These are phyloP conservation scores for Ariolimax columbianus DNA, from an alignment of 2,888 invertebrate genomes.

Conservation along the genomic window DNA sequence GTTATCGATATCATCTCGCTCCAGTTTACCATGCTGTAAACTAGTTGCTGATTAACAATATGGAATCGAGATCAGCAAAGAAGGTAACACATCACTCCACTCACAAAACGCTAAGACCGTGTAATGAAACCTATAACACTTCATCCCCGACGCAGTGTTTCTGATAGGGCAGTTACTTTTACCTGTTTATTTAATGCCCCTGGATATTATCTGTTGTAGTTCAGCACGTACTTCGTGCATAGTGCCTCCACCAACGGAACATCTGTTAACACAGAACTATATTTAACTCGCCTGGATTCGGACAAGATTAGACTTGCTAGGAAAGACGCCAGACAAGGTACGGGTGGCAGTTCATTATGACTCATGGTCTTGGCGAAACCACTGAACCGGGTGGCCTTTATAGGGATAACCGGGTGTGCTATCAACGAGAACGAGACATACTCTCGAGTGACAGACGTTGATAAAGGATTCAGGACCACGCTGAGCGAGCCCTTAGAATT, in stretches of 20 bases:
- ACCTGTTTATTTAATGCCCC: too few relatives aligned
- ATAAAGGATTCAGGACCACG: neutral
- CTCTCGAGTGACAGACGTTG: neutral
- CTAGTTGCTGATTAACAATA: too few relatives aligned
- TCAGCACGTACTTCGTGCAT: too few relatives aligned
- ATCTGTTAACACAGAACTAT: neutral
- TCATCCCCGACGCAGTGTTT: too few relatives aligned
- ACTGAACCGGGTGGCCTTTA: neutral
- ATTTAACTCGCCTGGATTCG: neutral
- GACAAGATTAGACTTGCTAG: conserved; percentile 9
- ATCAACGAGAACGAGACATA: neutral
- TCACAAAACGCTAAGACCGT: too few relatives aligned
- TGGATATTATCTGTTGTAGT: too few relatives aligned
- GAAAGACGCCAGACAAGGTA: neutral
- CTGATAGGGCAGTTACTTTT: too few relatives aligned
- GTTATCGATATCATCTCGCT: too few relatives aligned
- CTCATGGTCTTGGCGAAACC: neutral
- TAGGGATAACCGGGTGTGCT: conserved; percentile 20
- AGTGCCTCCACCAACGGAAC: neutral
- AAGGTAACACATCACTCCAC: too few relatives aligned
- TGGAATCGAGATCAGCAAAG: too few relatives aligned
- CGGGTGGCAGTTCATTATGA: neutral
- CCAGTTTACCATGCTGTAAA: too few relatives aligned
- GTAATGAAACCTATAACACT: too few relatives aligned
- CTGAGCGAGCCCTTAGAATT: neutral